Percentiles rank a stretch among this genome's conserved stretches.
Conservation (phyloP, 2,797 vertebrate genomes). For the Perodicticus potto region DNA sequence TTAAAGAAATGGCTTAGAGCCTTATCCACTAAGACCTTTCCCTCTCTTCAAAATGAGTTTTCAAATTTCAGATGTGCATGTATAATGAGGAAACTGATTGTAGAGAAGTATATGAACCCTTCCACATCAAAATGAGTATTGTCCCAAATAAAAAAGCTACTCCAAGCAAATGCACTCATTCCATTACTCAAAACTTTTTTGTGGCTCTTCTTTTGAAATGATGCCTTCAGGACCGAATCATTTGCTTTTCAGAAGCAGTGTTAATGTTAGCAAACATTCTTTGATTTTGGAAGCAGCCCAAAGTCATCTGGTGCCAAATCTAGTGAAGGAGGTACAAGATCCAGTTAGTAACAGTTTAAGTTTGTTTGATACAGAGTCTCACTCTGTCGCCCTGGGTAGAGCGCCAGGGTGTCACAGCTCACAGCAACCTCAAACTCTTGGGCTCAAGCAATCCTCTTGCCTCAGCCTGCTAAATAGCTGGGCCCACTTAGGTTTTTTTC, state of each 20-base stretch:
- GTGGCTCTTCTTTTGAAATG: constrained; percentile 51
- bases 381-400: no score
- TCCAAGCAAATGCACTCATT: background rate
- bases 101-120: constrained; percentile 33
- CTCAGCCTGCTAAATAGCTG: no score
- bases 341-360: background rate
- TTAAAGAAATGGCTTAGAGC: constrained; percentile 29
- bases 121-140: constrained; percentile 11
- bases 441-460: no score
- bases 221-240: constrained; percentile 8
- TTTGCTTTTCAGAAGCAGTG: constrained; percentile 61
- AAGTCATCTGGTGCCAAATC: constrained; percentile 57
- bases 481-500: no score
- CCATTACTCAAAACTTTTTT: constrained; percentile 30
- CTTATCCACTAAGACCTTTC: constrained; percentile 45
- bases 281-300: constrained; percentile 51
- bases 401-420: no score
- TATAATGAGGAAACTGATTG: constrained; percentile 23
- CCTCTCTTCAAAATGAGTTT: constrained; percentile 56
- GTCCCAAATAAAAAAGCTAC: background rate
- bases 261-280: constrained; percentile 64
- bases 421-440: no score
- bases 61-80: constrained; percentile 16
- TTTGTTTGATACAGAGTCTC: background rate
- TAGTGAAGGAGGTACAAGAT: constrained; percentile 4